phyloP scores from a whole-genome alignment of 92 coral and sea anemone species.

The Porites evermanni region DNA sequence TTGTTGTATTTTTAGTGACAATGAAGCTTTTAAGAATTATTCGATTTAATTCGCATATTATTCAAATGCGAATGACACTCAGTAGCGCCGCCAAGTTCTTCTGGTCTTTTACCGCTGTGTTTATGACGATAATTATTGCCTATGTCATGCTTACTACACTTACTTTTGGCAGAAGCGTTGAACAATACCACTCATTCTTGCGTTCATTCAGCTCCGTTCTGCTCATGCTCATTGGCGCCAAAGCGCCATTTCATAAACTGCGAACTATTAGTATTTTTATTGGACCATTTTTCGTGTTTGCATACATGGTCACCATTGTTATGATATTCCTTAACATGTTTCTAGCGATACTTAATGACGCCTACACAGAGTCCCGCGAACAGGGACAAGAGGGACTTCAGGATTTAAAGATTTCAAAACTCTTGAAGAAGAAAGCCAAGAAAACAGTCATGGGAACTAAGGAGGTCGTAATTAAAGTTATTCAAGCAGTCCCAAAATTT shows the following conservation, averaged over 20 bases:
- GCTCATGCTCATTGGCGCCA: slow-evolving; percentile 81
- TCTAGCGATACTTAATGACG: slow-evolving; percentile 84
- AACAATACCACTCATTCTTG: slow-evolving; percentile 74
- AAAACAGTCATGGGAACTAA: slow-evolving; percentile 1
- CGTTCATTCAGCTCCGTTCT: slow-evolving; percentile 74
- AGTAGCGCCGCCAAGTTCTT: slow-evolving; percentile 67
- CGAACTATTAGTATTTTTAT: slow-evolving; percentile 53
- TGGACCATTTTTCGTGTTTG: slow-evolving; percentile 81
- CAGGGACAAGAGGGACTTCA: slow-evolving; percentile 34
- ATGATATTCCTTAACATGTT: slow-evolving; percentile 87
- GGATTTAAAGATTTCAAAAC: slow-evolving; percentile 30
- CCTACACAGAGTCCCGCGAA: slow-evolving; percentile 68
- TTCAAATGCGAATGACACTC: slow-evolving; percentile 78
- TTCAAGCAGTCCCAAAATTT: slow-evolving; percentile 5
- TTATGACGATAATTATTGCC: slow-evolving; percentile 66
- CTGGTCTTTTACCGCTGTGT: slow-evolving; percentile 76
- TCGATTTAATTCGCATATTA: slow-evolving; percentile 76
- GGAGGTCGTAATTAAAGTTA: background rate
- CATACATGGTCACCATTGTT: slow-evolving; percentile 73
- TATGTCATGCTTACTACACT: slow-evolving; percentile 80
- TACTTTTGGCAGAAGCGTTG: slow-evolving; percentile 68
- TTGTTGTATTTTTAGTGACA: slow-evolving; percentile 82
- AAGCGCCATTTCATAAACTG: slow-evolving; percentile 77
- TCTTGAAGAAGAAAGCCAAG: slow-evolving; percentile 11
- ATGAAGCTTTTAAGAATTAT: slow-evolving; percentile 80